These are phyloP conservation scores for Pelobates fuscus DNA, from an alignment of 2,113 vertebrate species.

Conservation along the genomic window DNA sequence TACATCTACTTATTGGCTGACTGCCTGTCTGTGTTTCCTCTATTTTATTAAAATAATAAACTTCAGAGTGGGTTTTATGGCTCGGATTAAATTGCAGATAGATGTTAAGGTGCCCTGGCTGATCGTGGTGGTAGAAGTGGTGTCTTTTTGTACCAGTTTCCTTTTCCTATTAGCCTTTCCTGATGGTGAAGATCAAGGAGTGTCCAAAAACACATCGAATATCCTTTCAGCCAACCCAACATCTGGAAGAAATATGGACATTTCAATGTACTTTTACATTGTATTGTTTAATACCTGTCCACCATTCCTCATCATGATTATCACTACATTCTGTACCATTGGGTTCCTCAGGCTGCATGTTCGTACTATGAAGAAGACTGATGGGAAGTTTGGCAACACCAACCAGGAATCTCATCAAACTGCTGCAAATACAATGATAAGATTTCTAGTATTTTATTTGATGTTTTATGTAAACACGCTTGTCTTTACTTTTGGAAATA, in stretches of 20 bases:
- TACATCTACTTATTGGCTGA: neutral
- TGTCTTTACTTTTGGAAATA: neutral
- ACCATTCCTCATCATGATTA: neutral
- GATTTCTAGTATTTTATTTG: neutral
- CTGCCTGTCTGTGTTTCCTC: neutral
- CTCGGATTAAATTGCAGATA: neutral
- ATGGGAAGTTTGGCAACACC: neutral
- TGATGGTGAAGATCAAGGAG: neutral
- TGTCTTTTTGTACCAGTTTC: neutral
- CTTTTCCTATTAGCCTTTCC: neutral
- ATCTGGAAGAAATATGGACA: neutral
- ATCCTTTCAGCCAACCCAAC: neutral
- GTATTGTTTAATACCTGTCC: neutral
- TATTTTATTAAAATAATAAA: constrained; percentile 6
- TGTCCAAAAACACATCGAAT: neutral
- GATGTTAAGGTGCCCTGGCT: neutral
- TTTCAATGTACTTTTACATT: neutral
- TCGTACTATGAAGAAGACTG: constrained; percentile 1
- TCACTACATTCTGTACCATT: neutral
- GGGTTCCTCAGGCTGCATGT: neutral
- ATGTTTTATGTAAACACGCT: neutral
- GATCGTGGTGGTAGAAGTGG: constrained; percentile 1
- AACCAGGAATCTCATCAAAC: neutral
- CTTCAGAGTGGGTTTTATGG: neutral
- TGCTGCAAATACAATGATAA: neutral